A percentile compares a stretch with the other conserved stretches of the same genome.
Evolutionary conservation across 2,888 invertebrate genomes (phyloP).

Genomic region (Eupithecia tripunctaria): DNA sequence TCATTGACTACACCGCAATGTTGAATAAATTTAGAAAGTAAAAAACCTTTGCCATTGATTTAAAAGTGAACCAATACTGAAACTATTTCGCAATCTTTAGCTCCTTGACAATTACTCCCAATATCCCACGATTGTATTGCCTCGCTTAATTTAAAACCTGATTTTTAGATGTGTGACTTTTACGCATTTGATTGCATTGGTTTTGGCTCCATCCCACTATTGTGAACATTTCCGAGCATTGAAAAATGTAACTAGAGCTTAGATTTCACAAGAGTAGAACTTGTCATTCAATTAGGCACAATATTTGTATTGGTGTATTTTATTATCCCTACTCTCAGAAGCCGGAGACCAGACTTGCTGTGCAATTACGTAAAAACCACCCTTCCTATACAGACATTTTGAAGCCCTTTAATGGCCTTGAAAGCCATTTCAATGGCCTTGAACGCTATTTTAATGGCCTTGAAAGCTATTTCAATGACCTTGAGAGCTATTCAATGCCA

Average conservation of each 20-base stretch:
- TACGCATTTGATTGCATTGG: not conserved
- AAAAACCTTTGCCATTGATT: not conserved
- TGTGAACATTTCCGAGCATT: not conserved
- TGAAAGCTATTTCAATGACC: no score
- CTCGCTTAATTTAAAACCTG: not conserved
- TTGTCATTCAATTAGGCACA: not conserved
- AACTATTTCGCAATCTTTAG: not conserved
- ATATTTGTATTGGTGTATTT: not conserved
- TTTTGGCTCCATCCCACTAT: not conserved
- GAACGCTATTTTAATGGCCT: no score
- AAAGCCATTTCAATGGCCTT: no score
- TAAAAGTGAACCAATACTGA: not conserved
- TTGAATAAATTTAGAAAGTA: not conserved
- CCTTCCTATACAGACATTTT: no score
- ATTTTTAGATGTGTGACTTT: not conserved
- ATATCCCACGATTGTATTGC: not conserved
- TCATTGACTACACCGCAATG: not conserved
- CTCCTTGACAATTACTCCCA: not conserved
- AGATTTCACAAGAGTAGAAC: not conserved
- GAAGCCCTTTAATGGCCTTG: no score
- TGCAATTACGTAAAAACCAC: no score
- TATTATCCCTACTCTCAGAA: not conserved
- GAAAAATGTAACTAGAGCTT: not conserved
- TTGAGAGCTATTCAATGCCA: no score
- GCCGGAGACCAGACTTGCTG: not conserved